Evolutionary conservation across 1,140 invertebrate genomes (phyloP).

Genomic region (Agrypnia vestita): DNA sequence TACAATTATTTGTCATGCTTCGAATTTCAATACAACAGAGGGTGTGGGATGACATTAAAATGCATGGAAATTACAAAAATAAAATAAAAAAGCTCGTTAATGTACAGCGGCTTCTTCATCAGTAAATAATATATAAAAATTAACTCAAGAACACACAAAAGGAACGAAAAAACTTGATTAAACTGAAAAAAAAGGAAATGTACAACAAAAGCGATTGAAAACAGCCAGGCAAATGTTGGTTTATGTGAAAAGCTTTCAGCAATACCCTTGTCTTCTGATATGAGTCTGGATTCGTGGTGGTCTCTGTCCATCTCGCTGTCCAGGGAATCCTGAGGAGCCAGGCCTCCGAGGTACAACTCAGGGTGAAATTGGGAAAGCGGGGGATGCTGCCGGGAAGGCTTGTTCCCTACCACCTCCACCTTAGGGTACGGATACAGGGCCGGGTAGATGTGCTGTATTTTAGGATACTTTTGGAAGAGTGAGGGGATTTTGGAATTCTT

Average conservation of each 20-base stretch:
- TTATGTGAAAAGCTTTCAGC: constrained; percentile 34
- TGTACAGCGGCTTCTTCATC: too few species aligned
- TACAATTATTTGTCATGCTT: too few species aligned
- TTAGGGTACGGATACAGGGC: constrained; percentile 74
- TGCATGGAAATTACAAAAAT: not conserved
- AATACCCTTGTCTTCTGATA: constrained; percentile 58
- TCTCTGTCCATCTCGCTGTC: constrained; percentile 55
- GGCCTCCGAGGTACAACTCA: constrained; percentile 50
- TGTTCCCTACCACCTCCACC: constrained; percentile 59
- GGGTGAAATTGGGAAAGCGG: constrained; percentile 58
- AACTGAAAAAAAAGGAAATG: constrained; percentile 47
- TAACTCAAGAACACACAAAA: not conserved
- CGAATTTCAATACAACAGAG: not conserved
- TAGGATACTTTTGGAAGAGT: constrained; percentile 82
- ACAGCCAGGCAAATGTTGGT: constrained; percentile 45
- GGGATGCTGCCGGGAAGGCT: constrained; percentile 60
- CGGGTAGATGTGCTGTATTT: constrained; percentile 84
- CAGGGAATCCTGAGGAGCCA: constrained; percentile 53
- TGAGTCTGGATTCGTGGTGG: constrained; percentile 51
- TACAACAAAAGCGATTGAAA: constrained; percentile 42
- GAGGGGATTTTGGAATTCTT: constrained; percentile 75
- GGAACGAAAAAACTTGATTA: constrained; percentile 17
- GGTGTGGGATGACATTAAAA: not conserved
- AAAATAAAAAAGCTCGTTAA: not conserved
- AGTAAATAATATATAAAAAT: constrained; percentile 9